These are phyloP conservation scores for Aotus griseimembra DNA, from an alignment of 2,797 vertebrate genomes.

Conservation along the genomic window DNA sequence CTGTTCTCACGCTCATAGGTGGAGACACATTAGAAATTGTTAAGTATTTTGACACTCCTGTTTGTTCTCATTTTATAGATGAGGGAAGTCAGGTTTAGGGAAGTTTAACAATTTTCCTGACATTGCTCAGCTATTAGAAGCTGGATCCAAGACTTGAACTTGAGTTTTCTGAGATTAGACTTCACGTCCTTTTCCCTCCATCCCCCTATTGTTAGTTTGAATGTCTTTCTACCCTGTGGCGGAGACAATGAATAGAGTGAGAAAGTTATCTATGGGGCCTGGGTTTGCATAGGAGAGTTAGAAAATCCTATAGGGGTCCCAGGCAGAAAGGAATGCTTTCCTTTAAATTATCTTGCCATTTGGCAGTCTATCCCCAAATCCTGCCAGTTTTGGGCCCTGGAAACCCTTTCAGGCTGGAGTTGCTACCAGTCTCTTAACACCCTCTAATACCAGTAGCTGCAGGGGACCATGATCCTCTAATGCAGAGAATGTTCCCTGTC, in stretches of 20 bases:
- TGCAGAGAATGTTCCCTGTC: background rate
- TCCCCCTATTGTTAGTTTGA: background rate
- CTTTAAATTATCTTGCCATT: conserved; percentile 15
- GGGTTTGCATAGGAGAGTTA: background rate
- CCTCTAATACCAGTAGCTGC: background rate
- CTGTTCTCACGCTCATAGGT: background rate
- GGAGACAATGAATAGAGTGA: background rate
- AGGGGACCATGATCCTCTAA: background rate
- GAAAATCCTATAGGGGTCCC: background rate
- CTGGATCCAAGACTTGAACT: conserved; percentile 24
- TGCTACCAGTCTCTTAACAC: background rate
- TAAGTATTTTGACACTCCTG: background rate
- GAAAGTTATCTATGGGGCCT: background rate
- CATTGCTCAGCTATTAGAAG: background rate
- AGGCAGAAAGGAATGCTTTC: background rate
- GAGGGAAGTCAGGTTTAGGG: background rate
- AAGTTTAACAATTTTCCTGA: background rate
- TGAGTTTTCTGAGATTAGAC: conserved; percentile 1
- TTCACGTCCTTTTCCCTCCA: background rate
- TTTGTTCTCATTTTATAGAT: conserved; percentile 22
- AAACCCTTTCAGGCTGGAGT: background rate
- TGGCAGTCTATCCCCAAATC: background rate
- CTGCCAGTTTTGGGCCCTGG: background rate
- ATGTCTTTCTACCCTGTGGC: background rate
- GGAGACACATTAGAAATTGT: background rate